Conservation (phyloP, 2,797 vertebrate species). For the Enteromius radiatus region DNA sequence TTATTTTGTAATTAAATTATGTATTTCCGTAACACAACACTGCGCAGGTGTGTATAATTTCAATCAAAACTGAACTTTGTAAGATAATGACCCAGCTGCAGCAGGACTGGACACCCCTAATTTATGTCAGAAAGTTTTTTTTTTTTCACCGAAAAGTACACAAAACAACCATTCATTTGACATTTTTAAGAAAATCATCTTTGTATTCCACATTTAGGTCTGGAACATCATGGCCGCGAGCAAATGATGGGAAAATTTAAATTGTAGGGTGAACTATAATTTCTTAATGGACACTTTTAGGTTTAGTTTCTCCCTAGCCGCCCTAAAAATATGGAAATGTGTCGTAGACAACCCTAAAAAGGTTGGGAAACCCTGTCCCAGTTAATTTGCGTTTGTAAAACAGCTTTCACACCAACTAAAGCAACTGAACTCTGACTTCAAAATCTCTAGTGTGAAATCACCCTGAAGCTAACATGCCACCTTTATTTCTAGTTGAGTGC, state of each 20-base stretch:
- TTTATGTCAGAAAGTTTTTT: neutral
- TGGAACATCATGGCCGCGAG: neutral
- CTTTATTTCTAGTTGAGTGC: slow-evolving; percentile 37
- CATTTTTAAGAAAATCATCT: neutral
- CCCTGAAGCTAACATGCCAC: slow-evolving; percentile 28
- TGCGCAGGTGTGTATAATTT: neutral
- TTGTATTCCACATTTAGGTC: neutral
- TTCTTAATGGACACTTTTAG: neutral
- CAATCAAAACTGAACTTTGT: neutral
- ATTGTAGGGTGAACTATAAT: neutral
- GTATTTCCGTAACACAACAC: neutral
- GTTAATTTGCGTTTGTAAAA: slow-evolving; percentile 1
- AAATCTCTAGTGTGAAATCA: slow-evolving; percentile 20
- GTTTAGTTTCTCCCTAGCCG: neutral
- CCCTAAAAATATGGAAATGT: neutral
- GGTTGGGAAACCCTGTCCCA: neutral
- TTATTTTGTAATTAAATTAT: neutral
- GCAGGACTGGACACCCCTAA: neutral
- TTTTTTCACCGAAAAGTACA: neutral
- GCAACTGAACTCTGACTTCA: slow-evolving; percentile 18
- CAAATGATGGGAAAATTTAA: neutral
- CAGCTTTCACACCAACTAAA: slow-evolving; percentile 13
- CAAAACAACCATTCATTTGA: neutral
- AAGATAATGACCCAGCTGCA: neutral
- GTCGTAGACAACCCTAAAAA: neutral